Conservation (phyloP, 2,113 vertebrate species). For the Calidris pygmaea region DNA sequence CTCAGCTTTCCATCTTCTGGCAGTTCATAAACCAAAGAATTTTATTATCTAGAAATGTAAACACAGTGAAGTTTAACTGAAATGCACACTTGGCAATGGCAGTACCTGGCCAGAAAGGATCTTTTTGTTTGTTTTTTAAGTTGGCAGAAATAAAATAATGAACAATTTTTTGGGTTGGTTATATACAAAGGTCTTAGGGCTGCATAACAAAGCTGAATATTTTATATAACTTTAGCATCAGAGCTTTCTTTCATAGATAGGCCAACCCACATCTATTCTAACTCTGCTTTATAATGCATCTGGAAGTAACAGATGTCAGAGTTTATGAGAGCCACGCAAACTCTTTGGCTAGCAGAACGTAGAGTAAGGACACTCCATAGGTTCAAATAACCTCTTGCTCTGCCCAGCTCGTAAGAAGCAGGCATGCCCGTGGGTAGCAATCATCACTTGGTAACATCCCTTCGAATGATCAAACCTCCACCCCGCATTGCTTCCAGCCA, state of each 20-base stretch:
- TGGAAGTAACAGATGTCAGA: background rate
- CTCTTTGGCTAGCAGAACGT: background rate
- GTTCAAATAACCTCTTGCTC: background rate
- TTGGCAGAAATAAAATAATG: background rate
- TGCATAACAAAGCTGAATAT: background rate
- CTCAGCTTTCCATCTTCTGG: slow-evolving; percentile 11
- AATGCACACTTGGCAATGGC: background rate
- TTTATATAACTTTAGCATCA: background rate
- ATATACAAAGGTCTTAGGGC: background rate
- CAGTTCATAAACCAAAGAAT: slow-evolving; percentile 42
- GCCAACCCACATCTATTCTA: background rate
- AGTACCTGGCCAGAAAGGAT: background rate
- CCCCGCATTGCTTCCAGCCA: background rate
- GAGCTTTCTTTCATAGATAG: background rate
- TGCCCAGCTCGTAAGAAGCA: background rate
- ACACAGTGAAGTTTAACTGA: slow-evolving; percentile 25
- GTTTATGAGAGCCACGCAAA: background rate
- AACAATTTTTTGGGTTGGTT: background rate
- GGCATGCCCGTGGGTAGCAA: fast-evolving
- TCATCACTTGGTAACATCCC: background rate
- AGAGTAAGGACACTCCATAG: background rate
- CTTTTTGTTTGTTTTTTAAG: background rate
- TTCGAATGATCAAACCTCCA: background rate
- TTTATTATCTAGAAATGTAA: slow-evolving; percentile 51
- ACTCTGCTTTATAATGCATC: background rate